Evolutionary conservation across 2,797 vertebrate genomes (phyloP), one percentile per base, ranked within the genome.

Genomic region (Florisuga fusca): DNA sequence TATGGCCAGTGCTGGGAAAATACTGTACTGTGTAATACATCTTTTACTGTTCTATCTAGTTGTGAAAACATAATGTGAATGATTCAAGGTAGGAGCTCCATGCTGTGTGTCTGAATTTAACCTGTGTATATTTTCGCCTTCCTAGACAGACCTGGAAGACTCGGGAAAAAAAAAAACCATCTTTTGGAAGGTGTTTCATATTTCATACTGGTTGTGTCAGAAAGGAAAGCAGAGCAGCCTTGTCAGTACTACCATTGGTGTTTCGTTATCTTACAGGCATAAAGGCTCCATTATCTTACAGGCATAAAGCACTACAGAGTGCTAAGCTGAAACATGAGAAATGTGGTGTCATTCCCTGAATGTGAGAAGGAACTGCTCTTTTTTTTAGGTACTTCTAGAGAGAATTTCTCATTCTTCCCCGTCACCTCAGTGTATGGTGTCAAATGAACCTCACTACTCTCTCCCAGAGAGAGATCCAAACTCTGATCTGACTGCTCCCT

Each of bases 111-210:
- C 55, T 87, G 59, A 38, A 51, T 83, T 79, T 43, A 73, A 68
- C 29, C 31, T 51, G 22, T 66, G 0, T 50, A 18, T 23, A 13
- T 74, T 90, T 95, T 88, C 11, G 38, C 67, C 54, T 89, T 77
- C 19, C 57, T 54, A 77, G 53, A 18, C 22, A 25, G 34, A 10
- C 38, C 17, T 85, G 57, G 38, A 71, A 90, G 45, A 74, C 27
- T 22, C 1, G 5, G 14, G 15, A 54, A 11, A 1, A 3, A 15
- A 33, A 10, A 26, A 10, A 6, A 8, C 46, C 21, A 5, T 7
- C 34, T 80, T 89, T 74, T 41, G 51, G 46, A 73, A 89, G n/a
- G 16, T 3, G 3, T 87, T 94, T 84, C 12, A 38, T 13, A 48
- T 75, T 61, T 62, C 34, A 21, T 78, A 72, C 33, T 1, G 4